Percentiles rank a stretch among this genome's conserved stretches.
These are phyloP conservation scores for Malacosoma neustria DNA, from an alignment of 2,888 invertebrate genomes.

Conservation along the genomic window DNA sequence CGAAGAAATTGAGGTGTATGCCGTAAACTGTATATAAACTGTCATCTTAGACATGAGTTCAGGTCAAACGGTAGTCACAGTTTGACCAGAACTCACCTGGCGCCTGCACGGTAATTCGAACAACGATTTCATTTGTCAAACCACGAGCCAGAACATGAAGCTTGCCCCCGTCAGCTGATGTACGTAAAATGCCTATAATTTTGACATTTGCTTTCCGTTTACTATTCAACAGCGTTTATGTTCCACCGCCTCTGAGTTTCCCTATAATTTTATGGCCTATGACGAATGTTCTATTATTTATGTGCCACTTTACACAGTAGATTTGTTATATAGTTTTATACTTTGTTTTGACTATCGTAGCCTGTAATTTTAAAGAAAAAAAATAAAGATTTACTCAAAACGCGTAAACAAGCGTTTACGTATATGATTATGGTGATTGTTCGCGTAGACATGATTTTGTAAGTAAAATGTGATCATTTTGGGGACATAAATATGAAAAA, in stretches of 20 bases:
- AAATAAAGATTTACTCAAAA: background rate
- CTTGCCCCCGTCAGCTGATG: slow-evolving; percentile 3
- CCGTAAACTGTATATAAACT: too few species aligned
- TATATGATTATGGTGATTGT: too few species aligned
- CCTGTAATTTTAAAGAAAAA: slow-evolving; percentile 20
- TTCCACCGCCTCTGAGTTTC: slow-evolving; percentile 34
- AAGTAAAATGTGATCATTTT: too few species aligned
- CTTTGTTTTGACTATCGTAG: slow-evolving; percentile 21
- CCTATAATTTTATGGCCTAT: slow-evolving; percentile 37
- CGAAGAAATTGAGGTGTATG: too few species aligned
- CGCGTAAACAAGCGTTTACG: background rate
- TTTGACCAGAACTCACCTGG: too few species aligned
- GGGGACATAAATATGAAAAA: too few species aligned
- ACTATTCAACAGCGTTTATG: slow-evolving; percentile 29
- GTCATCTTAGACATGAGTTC: too few species aligned
- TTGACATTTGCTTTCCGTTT: slow-evolving; percentile 47
- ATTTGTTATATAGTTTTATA: slow-evolving; percentile 23
- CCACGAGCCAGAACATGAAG: slow-evolving; percentile 43
- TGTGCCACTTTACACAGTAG: slow-evolving; percentile 17
- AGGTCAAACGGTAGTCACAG: slow-evolving; percentile 25
- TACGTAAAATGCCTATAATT: slow-evolving; percentile 44
- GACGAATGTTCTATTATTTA: slow-evolving; percentile 38
- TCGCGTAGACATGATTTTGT: too few species aligned
- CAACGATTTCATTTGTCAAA: slow-evolving; percentile 62
- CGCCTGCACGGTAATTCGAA: background rate